Conservation (phyloP, 2,113 vertebrate genomes). For the Bostrychus sinensis region DNA sequence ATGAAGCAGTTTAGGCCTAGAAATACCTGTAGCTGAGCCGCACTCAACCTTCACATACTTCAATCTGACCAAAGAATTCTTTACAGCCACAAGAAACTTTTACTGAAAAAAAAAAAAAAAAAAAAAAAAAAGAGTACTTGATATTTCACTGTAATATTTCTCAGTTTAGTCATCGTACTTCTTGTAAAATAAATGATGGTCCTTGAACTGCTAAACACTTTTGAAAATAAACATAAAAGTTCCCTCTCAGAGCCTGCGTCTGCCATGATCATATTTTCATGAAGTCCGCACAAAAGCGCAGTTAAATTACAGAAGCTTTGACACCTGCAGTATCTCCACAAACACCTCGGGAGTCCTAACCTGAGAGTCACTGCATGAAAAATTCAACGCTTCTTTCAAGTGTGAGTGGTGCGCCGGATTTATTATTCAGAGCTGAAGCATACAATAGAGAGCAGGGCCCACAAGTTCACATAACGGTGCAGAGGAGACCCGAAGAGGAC, state of each 20-base stretch:
- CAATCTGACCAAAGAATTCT: background rate
- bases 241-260: background rate
- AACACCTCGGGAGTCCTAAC: constrained; percentile 6
- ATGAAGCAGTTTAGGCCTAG: too few relatives aligned
- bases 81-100: background rate
- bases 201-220: background rate
- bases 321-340: constrained; percentile 4
- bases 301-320: constrained; percentile 9
- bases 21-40: too few relatives aligned
- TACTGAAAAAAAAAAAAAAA: too few relatives aligned
- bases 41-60: too few relatives aligned
- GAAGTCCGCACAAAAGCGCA: background rate
- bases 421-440: constrained; percentile 2
- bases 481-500: background rate
- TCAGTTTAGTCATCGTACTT: background rate
- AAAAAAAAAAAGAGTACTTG: too few relatives aligned
- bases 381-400: constrained; percentile 8
- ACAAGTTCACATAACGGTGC: background rate
- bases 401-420: background rate
- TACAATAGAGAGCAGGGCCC: background rate
- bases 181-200: background rate
- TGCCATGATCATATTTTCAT: background rate
- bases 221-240: background rate
- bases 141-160: background rate
- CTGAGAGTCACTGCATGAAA: constrained; percentile 1